Percentiles rank a stretch among this genome's conserved stretches.
Evolutionary conservation across 2,797 vertebrate genomes (phyloP).

Genomic region (Novumbra hubbsi): DNA sequence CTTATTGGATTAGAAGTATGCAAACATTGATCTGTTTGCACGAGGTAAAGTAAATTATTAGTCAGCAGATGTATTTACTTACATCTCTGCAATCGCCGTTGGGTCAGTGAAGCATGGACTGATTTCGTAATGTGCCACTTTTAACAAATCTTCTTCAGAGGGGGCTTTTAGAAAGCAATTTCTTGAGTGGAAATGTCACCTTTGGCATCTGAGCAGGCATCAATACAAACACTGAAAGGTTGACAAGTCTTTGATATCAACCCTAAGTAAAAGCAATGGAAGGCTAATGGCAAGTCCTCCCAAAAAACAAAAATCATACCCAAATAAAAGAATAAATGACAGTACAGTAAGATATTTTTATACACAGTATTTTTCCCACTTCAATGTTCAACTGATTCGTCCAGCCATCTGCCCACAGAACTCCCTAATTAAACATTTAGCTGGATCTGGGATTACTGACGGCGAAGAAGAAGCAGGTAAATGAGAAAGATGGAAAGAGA

Average conservation of each 20-base stretch:
- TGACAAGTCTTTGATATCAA: conserved; percentile 33
- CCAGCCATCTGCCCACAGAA: conserved; percentile 63
- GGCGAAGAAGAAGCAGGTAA: conserved; percentile 53
- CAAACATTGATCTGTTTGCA: conserved; percentile 63
- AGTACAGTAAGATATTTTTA: conserved; percentile 41
- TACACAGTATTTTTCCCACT: conserved; percentile 12
- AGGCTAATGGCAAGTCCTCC: conserved; percentile 11
- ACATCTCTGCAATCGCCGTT: conserved; percentile 44
- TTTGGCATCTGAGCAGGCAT: not conserved
- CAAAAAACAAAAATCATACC: conserved; percentile 38
- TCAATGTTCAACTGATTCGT: conserved; percentile 62
- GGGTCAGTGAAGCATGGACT: conserved; percentile 23
- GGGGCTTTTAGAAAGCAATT: conserved; percentile 21
- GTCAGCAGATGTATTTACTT: conserved; percentile 58
- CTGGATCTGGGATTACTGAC: conserved; percentile 62
- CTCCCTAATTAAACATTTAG: conserved; percentile 71
- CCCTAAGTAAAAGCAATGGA: conserved; percentile 3
- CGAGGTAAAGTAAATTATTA: conserved; percentile 60
- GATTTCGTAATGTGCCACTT: conserved; percentile 22
- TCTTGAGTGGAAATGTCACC: conserved; percentile 15
- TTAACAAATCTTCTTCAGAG: conserved; percentile 4
- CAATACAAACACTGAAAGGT: not conserved
- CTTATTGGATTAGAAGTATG: conserved; percentile 60
- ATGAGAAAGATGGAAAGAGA: conserved; percentile 15
- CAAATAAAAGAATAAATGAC: conserved; percentile 24